Conservation (phyloP, 1,140 invertebrate genomes). For the Drosophila carrolli region DNA sequence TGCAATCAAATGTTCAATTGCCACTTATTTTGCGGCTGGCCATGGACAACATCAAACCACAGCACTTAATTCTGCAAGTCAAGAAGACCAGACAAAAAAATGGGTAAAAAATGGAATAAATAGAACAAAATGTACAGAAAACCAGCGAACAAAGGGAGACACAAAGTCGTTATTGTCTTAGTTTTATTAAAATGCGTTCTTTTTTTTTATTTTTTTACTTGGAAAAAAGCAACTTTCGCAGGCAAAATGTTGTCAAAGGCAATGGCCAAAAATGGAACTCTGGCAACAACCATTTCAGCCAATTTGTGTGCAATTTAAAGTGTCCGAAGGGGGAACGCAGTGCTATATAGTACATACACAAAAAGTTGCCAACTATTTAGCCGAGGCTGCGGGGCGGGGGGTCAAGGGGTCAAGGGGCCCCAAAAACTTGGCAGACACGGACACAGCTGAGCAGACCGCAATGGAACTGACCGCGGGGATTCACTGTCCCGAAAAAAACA, state of each 20-base stretch:
- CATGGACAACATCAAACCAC: constrained; percentile 22
- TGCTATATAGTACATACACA: constrained; percentile 16
- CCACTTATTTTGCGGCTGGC: constrained; percentile 48
- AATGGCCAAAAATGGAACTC: constrained; percentile 33
- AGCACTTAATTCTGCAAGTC: constrained; percentile 12
- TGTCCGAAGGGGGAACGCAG: constrained; percentile 6
- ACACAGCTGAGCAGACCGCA: constrained; percentile 67
- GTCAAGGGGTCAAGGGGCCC: neutral
- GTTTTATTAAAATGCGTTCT: constrained; percentile 76
- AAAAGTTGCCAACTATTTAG: constrained; percentile 78
- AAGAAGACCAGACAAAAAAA: neutral
- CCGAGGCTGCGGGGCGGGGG: constrained; percentile 25
- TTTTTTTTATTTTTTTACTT: constrained; percentile 12
- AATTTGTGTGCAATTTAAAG: constrained; percentile 80
- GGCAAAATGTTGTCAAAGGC: constrained; percentile 66
- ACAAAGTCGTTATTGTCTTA: constrained; percentile 61
- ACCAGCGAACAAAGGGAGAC: constrained; percentile 18
- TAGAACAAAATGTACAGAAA: constrained; percentile 1
- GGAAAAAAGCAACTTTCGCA: constrained; percentile 40
- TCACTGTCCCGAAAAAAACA: neutral
- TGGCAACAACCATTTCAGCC: constrained; percentile 60
- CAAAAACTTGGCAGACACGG: constrained; percentile 76
- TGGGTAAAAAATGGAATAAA: constrained; percentile 1
- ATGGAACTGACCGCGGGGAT: constrained; percentile 57
- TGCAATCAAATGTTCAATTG: constrained; percentile 52